Evolutionary conservation across 2,888 invertebrate genomes (phyloP).

Genomic region (Itoplectis maculator): DNA sequence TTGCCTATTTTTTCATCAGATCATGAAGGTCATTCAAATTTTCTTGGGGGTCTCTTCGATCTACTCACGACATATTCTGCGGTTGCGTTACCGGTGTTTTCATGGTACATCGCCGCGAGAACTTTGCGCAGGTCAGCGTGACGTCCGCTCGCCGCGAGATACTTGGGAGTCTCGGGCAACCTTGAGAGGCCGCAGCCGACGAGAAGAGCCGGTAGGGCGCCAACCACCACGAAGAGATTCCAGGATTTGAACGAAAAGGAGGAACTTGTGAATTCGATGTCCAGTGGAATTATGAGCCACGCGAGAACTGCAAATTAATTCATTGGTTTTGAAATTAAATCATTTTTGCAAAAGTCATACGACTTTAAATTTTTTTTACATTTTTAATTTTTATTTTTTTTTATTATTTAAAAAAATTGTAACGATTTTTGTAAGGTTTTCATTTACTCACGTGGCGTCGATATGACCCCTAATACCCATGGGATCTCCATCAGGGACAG

Average conservation of each 20-base stretch:
- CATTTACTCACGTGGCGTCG: conserved; percentile 87
- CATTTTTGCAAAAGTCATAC: too few relatives aligned
- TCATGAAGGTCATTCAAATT: background rate
- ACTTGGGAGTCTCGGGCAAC: conserved; percentile 93
- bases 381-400: too few relatives aligned
- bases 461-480: conserved; percentile 91
- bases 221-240: conserved; percentile 91
- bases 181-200: conserved; percentile 88
- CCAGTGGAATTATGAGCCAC: conserved; percentile 91
- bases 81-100: conserved; percentile 87
- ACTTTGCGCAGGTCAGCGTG: conserved; percentile 87
- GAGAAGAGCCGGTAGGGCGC: conserved; percentile 89
- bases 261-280: conserved; percentile 86
- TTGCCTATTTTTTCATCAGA: too few relatives aligned
- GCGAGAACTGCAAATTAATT: conserved; percentile 87
- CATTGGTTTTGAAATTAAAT: background rate
- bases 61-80: conserved; percentile 83
- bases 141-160: conserved; percentile 91
- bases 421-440: too few relatives aligned
- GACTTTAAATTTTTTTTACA: too few relatives aligned
- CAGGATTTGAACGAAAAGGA: conserved; percentile 90
- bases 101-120: conserved; percentile 88
- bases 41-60: background rate
- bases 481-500: conserved; percentile 93
- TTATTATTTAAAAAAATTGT: too few relatives aligned